Conservation (phyloP, 1,140 invertebrate species). For the Sinonovacula constricta region DNA sequence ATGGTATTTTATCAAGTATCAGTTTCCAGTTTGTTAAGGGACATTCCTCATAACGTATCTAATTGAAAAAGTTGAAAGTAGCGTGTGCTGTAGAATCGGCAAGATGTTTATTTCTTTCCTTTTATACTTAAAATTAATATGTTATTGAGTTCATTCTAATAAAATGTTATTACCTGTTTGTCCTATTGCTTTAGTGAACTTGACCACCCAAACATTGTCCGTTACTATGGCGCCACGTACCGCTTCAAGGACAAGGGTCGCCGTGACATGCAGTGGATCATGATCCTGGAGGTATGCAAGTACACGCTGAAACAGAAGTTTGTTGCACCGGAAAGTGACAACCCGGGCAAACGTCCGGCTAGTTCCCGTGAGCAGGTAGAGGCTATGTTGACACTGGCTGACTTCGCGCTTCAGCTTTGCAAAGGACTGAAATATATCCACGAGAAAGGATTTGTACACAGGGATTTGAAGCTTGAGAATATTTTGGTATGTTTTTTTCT, state of each 20-base stretch:
- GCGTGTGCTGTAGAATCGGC: neutral
- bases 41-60: neutral
- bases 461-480: slow-evolving; percentile 75
- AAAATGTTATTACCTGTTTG: neutral
- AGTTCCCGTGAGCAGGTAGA: slow-evolving; percentile 37
- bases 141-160: neutral
- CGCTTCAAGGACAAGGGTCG: slow-evolving; percentile 32
- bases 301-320: slow-evolving; percentile 64
- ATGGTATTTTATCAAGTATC: no score
- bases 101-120: neutral
- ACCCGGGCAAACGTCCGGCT: slow-evolving; percentile 39
- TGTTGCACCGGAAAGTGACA: slow-evolving; percentile 41
- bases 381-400: slow-evolving; percentile 59
- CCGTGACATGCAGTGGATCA: slow-evolving; percentile 63
- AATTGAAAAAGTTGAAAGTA: neutral
- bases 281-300: slow-evolving; percentile 71
- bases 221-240: slow-evolving; percentile 63
- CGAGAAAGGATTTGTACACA: slow-evolving; percentile 67
- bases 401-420: slow-evolving; percentile 61
- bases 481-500: slow-evolving; percentile 67
- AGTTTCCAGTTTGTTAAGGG: no score
- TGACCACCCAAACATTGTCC: slow-evolving; percentile 62
- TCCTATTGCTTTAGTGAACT: slow-evolving; percentile 55
- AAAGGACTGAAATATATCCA: slow-evolving; percentile 69
- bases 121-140: neutral